Evolutionary conservation across 2,888 invertebrate species (phyloP).

Genomic region (Meiosimyza decipiens): DNA sequence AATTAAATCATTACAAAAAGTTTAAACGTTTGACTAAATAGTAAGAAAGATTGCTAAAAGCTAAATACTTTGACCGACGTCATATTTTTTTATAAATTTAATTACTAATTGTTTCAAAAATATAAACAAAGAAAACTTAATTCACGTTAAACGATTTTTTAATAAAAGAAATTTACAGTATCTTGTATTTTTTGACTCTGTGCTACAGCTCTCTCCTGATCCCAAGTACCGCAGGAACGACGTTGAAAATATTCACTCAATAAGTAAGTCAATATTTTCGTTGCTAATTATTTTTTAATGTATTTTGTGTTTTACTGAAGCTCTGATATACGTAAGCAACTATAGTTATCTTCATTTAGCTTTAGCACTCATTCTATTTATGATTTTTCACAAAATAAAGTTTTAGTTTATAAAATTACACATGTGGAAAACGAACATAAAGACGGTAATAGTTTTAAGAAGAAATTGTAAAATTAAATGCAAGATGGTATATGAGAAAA

Average conservation of each 20-base stretch:
- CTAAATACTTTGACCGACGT: conserved; percentile 32
- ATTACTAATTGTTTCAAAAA: conserved; percentile 29
- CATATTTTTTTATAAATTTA: conserved; percentile 16
- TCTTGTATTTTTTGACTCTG: conserved; percentile 53
- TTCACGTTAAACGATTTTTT: conserved; percentile 32
- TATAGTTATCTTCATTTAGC: conserved; percentile 48
- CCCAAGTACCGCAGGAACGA: conserved; percentile 61
- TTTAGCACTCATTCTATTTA: conserved; percentile 55
- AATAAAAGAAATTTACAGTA: conserved; percentile 39
- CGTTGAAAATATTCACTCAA: conserved; percentile 22
- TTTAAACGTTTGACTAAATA: conserved; percentile 34
- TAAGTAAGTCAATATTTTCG: conserved; percentile 37
- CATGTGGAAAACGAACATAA: too few species aligned
- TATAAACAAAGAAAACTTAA: conserved; percentile 37
- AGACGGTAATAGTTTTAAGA: too few species aligned
- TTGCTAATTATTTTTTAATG: conserved; percentile 40
- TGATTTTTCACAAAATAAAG: conserved; percentile 19
- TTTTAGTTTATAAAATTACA: not conserved
- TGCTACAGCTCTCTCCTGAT: conserved; percentile 68
- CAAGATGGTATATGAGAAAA: too few species aligned
- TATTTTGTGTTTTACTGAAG: conserved; percentile 44
- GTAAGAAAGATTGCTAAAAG: conserved; percentile 29
- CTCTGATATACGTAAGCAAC: conserved; percentile 22
- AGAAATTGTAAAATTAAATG: too few species aligned
- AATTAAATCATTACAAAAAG: conserved; percentile 26